phyloP scores from a whole-genome alignment of 2,797 vertebrate genomes.

The Gila robusta region DNA sequence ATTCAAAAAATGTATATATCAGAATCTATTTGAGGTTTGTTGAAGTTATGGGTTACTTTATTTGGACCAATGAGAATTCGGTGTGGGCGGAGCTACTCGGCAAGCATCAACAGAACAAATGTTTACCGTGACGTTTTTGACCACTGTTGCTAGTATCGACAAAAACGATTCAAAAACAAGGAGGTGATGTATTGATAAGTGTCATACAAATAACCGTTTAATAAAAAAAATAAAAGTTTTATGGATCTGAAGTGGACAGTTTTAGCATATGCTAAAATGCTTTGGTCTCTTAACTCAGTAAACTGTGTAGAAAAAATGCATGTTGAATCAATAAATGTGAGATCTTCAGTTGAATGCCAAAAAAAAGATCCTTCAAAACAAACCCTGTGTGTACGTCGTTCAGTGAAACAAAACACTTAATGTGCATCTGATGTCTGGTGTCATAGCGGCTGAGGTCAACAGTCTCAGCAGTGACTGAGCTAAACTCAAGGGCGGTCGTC shows the following conservation, averaged over 20 bases:
- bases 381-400: slow-evolving; percentile 31
- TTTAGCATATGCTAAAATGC: neutral
- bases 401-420: slow-evolving; percentile 60
- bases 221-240: neutral
- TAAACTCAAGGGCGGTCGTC: slow-evolving; percentile 73
- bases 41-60: neutral
- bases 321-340: neutral
- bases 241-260: neutral
- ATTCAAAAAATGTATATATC: fast-evolving
- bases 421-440: slow-evolving; percentile 67
- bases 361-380: slow-evolving; percentile 24
- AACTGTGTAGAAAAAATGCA: neutral
- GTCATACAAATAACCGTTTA: neutral
- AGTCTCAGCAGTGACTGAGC: slow-evolving; percentile 69
- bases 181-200: neutral
- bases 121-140: neutral
- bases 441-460: slow-evolving; percentile 77
- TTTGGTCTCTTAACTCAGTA: neutral
- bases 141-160: neutral
- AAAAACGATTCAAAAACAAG: neutral
- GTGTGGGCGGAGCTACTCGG: neutral
- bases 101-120: neutral
- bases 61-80: neutral
- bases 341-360: slow-evolving; percentile 68
- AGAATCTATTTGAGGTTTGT: neutral